Percentiles rank a stretch among this genome's conserved stretches.
Conservation (phyloP, 2,797 vertebrate species). For the Rhinophrynus dorsalis region DNA sequence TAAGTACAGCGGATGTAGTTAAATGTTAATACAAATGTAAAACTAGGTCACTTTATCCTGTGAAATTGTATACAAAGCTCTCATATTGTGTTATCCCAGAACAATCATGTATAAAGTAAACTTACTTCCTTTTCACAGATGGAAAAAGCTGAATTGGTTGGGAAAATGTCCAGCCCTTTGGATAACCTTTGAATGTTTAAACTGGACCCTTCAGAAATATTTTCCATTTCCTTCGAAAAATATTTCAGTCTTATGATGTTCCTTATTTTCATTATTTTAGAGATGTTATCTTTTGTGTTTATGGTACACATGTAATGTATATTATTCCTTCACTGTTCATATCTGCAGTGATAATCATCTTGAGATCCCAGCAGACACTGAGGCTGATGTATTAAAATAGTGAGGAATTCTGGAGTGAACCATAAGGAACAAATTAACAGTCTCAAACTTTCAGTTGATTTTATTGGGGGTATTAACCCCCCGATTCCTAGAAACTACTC, state of each 20-base stretch:
- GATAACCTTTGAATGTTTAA: slow-evolving; percentile 45
- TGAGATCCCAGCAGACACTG: too few relatives aligned
- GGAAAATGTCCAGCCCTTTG: slow-evolving; percentile 41
- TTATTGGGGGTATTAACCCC: too few relatives aligned
- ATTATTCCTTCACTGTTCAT: not conserved
- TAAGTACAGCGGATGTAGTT: not conserved
- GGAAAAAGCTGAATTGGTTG: slow-evolving; percentile 20
- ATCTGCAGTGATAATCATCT: not conserved
- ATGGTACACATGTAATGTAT: slow-evolving; percentile 8
- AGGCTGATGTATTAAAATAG: too few relatives aligned
- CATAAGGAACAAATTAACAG: too few relatives aligned
- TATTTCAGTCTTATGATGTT: slow-evolving; percentile 24
- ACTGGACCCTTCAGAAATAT: slow-evolving; percentile 43
- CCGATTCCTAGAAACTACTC: too few relatives aligned
- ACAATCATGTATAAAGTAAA: slow-evolving; percentile 4
- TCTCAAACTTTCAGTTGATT: too few relatives aligned
- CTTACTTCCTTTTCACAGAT: slow-evolving; percentile 17
- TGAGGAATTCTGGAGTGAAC: too few relatives aligned
- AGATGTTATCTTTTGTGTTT: slow-evolving; percentile 1
- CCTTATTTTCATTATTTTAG: slow-evolving; percentile 3
- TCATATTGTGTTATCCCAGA: not conserved
- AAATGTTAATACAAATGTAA: not conserved
- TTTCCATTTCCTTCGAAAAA: slow-evolving; percentile 47
- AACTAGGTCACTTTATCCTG: not conserved
- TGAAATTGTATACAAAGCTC: not conserved